These are phyloP conservation scores for Calyptomena viridis DNA, from an alignment of 2,113 vertebrate genomes.

Conservation along the genomic window DNA sequence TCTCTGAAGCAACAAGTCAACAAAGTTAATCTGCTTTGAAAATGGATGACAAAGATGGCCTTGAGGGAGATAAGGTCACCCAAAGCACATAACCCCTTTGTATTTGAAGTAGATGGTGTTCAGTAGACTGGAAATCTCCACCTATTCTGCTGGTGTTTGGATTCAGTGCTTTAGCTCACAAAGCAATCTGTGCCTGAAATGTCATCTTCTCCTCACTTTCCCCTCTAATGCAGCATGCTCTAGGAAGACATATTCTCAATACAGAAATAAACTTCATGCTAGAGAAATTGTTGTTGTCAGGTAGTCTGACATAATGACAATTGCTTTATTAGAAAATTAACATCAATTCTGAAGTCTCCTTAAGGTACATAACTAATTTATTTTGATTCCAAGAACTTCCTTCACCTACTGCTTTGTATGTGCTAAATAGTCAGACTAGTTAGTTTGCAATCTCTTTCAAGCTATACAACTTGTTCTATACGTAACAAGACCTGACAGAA, in stretches of 20 bases:
- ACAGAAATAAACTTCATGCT: background rate
- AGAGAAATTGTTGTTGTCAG: background rate
- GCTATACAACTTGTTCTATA: background rate
- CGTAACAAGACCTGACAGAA: background rate
- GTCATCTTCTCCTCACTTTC: background rate
- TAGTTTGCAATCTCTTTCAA: background rate
- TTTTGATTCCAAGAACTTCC: background rate
- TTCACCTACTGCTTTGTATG: background rate
- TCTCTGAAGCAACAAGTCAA: fast-evolving
- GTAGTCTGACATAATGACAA: background rate
- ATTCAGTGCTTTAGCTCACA: background rate
- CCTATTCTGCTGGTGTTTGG: background rate
- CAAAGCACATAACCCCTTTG: background rate
- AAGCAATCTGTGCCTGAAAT: background rate
- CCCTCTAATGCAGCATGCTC: background rate
- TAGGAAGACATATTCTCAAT: background rate
- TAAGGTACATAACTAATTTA: background rate
- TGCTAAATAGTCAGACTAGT: background rate
- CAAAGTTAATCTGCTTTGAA: background rate
- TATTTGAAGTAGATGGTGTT: background rate
- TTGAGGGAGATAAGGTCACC: background rate
- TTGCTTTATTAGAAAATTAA: background rate
- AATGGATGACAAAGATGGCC: background rate
- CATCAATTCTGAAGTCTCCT: background rate
- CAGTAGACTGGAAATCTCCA: background rate